A percentile compares a stretch with the other conserved stretches of the same genome.
phyloP scores from a whole-genome alignment of 2,797 vertebrate species.

The Cuniculus paca region DNA sequence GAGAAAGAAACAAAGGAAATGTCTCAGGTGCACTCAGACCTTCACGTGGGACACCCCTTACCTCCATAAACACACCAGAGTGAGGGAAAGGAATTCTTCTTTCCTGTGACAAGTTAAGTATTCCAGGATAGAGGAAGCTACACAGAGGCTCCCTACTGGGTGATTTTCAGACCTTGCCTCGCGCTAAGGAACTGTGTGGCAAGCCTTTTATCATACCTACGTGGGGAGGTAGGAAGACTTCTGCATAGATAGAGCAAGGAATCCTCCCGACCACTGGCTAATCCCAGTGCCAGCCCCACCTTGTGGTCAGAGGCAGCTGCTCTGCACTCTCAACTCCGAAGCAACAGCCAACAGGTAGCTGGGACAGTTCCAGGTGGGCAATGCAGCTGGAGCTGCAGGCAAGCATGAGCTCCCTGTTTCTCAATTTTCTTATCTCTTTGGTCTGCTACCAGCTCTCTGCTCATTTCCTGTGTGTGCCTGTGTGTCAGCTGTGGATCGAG shows the following conservation, averaged over 20 bases:
- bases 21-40: neutral
- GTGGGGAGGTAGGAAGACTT: neutral
- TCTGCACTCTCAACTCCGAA: neutral
- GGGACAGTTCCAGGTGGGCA: neutral
- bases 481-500: neutral
- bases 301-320: neutral
- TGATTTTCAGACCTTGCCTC: neutral
- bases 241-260: neutral
- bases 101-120: neutral
- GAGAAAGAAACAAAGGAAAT: neutral
- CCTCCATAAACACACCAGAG: neutral
- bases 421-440: neutral
- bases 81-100: neutral
- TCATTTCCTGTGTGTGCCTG: neutral
- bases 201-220: neutral
- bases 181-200: neutral
- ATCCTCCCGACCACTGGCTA: neutral
- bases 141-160: neutral
- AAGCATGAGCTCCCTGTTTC: neutral
- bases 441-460: neutral
- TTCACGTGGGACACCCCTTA: neutral
- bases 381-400: neutral
- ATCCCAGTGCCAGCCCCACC: neutral
- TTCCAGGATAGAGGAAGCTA: neutral
- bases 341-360: neutral